Evolutionary conservation across 2,888 invertebrate species (phyloP).

Genomic region (Arrhopalites spinosus): DNA sequence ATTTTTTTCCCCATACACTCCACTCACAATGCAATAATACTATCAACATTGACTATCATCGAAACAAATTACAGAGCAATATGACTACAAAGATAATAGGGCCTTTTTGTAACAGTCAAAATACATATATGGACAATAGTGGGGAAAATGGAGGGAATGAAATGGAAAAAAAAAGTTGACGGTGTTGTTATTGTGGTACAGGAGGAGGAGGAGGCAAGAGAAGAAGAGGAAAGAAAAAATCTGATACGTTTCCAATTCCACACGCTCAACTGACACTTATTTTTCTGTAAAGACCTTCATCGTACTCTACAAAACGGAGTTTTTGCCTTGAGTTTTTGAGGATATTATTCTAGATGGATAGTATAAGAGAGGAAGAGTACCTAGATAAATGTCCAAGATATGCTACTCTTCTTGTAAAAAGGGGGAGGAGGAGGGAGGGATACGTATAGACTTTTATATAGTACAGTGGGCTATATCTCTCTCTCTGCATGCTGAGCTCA

Average conservation of each 20-base stretch:
- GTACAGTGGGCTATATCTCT: too few relatives aligned
- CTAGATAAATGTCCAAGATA: slow-evolving; percentile 28
- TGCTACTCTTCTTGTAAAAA: background rate
- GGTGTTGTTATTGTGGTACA: background rate
- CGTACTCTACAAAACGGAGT: background rate
- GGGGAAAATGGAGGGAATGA: background rate
- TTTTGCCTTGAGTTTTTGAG: background rate
- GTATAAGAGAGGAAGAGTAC: slow-evolving; percentile 16
- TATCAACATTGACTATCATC: slow-evolving; percentile 19
- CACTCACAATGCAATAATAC: background rate
- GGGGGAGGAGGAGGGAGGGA: too few relatives aligned
- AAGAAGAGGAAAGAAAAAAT: background rate
- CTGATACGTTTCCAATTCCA: slow-evolving; percentile 26
- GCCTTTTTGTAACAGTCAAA: background rate
- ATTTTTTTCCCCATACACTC: background rate
- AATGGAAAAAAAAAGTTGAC: background rate
- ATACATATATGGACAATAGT: too few relatives aligned
- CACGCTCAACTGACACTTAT: slow-evolving; percentile 20
- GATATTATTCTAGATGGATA: background rate
- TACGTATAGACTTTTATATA: too few relatives aligned
- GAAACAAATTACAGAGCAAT: slow-evolving; percentile 18
- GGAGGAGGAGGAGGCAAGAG: background rate
- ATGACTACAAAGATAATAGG: background rate
- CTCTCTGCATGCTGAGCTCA: slow-evolving; percentile 36
- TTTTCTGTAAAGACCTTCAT: slow-evolving; percentile 11